phyloP scores from a whole-genome alignment of 2,113 vertebrate species.

The Chamaea fasciata region DNA sequence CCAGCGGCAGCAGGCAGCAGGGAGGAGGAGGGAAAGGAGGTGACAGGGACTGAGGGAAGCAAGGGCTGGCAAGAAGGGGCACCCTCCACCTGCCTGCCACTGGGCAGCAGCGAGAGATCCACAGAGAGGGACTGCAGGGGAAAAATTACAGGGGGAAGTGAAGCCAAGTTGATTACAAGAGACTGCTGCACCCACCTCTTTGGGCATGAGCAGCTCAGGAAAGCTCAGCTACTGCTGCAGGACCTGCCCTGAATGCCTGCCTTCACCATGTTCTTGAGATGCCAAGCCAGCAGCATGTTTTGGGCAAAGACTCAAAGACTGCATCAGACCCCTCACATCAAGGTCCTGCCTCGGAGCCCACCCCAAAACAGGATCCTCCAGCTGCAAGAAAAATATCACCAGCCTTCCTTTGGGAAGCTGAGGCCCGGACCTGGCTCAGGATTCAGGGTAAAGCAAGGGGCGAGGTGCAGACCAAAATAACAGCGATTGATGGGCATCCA shows the following conservation, averaged over 20 bases:
- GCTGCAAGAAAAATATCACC: background rate
- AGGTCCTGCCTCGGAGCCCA: background rate
- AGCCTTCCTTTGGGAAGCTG: background rate
- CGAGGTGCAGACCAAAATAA: background rate
- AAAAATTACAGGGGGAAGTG: background rate
- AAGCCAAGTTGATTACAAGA: background rate
- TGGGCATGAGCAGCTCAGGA: fast-evolving
- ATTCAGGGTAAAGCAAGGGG: background rate
- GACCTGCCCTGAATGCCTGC: background rate
- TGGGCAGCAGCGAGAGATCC: fast-evolving
- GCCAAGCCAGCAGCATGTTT: fast-evolving
- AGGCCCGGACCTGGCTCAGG: background rate
- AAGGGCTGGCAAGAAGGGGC: background rate
- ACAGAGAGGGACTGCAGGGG: background rate
- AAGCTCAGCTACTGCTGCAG: background rate
- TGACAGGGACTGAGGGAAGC: background rate
- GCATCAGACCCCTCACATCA: fast-evolving
- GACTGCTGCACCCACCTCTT: background rate
- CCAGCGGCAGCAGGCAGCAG: background rate
- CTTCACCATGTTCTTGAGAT: fast-evolving
- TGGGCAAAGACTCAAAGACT: background rate
- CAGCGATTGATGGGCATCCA: fast-evolving
- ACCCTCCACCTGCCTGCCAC: background rate
- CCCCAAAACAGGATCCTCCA: fast-evolving
- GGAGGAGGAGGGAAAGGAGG: background rate